Evolutionary conservation across 2,113 vertebrate genomes (phyloP).

Genomic region (Lophotis ruficrista): DNA sequence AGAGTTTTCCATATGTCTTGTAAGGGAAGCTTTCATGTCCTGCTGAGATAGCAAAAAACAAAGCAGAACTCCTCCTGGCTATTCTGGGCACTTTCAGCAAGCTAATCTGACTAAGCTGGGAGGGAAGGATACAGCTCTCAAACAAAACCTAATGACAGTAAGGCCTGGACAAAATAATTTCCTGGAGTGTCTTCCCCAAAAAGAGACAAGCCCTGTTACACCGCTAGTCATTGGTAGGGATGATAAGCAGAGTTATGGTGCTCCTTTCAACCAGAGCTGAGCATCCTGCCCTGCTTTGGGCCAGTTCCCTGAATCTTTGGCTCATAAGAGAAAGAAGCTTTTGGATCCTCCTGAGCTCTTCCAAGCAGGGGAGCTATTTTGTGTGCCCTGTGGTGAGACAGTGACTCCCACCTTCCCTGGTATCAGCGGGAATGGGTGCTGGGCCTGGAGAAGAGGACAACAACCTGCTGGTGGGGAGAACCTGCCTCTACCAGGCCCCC

Average conservation of each 20-base stretch:
- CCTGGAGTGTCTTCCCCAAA: background rate
- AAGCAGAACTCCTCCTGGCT: background rate
- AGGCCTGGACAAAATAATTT: background rate
- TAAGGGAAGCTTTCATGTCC: background rate
- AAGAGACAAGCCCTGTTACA: background rate
- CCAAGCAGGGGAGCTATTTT: background rate
- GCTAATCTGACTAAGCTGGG: background rate
- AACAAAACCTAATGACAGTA: background rate
- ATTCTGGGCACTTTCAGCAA: background rate
- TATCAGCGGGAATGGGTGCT: background rate
- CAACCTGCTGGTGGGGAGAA: rapidly evolving
- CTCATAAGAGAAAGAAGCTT: background rate
- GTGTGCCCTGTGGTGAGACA: background rate
- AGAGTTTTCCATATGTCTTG: background rate
- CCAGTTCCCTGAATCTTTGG: background rate
- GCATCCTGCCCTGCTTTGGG: background rate
- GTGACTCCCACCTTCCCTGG: background rate
- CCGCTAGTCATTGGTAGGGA: background rate
- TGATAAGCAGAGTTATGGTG: background rate
- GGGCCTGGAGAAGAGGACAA: background rate
- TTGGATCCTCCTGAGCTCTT: background rate
- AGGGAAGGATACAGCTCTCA: background rate
- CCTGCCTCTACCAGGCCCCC: background rate
- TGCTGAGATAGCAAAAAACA: conserved; percentile 31
- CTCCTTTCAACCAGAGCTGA: background rate